Evolutionary conservation across 2,113 vertebrate species (phyloP).

Genomic region (Diadophis punctatus): DNA sequence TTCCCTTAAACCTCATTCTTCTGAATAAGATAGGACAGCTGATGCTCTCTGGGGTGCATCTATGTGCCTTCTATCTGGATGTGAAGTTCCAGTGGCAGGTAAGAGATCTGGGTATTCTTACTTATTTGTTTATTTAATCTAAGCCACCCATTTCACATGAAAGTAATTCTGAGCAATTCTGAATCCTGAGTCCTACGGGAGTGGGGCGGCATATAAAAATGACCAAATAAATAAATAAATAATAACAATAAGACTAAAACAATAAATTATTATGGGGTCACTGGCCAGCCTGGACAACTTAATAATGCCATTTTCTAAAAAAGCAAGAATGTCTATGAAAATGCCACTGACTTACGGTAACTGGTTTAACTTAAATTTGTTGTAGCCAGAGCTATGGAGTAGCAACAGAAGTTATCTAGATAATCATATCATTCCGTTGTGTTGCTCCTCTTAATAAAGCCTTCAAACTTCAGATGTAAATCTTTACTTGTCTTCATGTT

Average conservation of each 20-base stretch:
- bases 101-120: slow-evolving; percentile 13
- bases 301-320: not conserved
- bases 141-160: not conserved
- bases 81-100: slow-evolving; percentile 58
- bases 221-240: too few species aligned
- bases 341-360: slow-evolving; percentile 15
- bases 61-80: slow-evolving; percentile 37
- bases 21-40: slow-evolving; percentile 84
- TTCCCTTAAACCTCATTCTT: slow-evolving; percentile 86
- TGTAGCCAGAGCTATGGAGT: slow-evolving; percentile 24
- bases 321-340: slow-evolving; percentile 6
- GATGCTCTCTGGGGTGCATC: slow-evolving; percentile 72
- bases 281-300: slow-evolving; percentile 1
- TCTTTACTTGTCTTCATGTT: not conserved
- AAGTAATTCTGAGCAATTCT: not conserved
- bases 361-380: slow-evolving; percentile 45
- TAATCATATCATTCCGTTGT: slow-evolving; percentile 21
- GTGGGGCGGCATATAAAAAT: too few species aligned
- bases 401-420: not conserved
- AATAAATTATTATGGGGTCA: not conserved
- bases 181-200: too few species aligned
- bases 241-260: not conserved
- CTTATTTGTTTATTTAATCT: not conserved
- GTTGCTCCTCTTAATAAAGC: slow-evolving; percentile 46
- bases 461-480: not conserved